Percentiles rank a stretch among this genome's conserved stretches.
Evolutionary conservation across 2,888 invertebrate genomes (phyloP).

Genomic region (Ectemnius lituratus): DNA sequence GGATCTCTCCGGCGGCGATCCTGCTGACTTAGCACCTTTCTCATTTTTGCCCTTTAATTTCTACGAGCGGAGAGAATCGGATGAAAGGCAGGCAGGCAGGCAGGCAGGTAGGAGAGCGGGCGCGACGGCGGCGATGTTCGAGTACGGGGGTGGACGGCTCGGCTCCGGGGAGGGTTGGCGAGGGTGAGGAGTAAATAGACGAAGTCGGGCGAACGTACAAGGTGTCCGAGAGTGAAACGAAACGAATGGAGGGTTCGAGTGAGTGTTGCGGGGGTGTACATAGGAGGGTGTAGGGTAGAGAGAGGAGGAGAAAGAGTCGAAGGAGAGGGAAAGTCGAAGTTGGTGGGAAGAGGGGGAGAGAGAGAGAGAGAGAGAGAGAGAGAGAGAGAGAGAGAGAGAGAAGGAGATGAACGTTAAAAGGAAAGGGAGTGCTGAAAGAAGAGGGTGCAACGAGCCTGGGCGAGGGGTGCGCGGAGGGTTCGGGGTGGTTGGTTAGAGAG

Average conservation of each 20-base stretch:
- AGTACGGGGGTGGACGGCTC: too few relatives aligned
- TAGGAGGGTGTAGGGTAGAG: background rate
- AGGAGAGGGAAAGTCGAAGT: background rate
- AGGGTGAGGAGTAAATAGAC: slow-evolving; percentile 23
- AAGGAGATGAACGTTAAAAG: background rate
- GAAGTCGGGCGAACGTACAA: slow-evolving; percentile 20
- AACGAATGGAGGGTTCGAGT: slow-evolving; percentile 11
- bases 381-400: slow-evolving; percentile 1
- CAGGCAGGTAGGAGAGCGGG: too few relatives aligned
- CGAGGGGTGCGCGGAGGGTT: slow-evolving; percentile 9
- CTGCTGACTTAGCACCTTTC: background rate
- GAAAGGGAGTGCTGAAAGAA: slow-evolving; percentile 13
- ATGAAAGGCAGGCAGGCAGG: slow-evolving; percentile 31
- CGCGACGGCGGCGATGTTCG: slow-evolving; percentile 3
- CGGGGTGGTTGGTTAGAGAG: slow-evolving; percentile 22
- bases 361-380: slow-evolving; percentile 3
- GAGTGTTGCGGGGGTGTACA: background rate
- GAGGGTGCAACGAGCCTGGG: slow-evolving; percentile 9
- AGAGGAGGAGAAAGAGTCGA: slow-evolving; percentile 7
- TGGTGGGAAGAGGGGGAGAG: background rate
- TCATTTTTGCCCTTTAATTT: background rate
- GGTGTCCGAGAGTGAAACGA: background rate
- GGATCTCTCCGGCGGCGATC: background rate
- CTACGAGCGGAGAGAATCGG: slow-evolving; percentile 27
- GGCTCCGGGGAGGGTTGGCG: slow-evolving; percentile 3